Evolutionary conservation across 53 echinoderm and acorn worm species (phyloP).

Genomic region (Luidia sarsii): DNA sequence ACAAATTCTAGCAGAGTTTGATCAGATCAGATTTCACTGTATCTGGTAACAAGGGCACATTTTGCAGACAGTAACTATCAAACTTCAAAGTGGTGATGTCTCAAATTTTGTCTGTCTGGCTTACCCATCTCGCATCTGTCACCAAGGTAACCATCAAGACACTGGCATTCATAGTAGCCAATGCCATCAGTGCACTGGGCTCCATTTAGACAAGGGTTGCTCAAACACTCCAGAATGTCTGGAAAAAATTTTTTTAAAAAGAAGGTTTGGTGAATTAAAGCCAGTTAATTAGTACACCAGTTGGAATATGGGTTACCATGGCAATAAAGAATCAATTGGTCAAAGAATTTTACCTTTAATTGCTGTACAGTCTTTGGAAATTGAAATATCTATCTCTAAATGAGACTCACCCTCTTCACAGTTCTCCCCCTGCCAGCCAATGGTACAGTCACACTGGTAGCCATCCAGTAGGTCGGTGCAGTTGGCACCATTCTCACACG

Average conservation of each 20-base stretch:
- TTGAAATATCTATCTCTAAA: too few relatives aligned
- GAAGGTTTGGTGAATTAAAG: too few relatives aligned
- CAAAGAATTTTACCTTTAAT: too few relatives aligned
- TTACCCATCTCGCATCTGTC: not conserved
- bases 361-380: too few relatives aligned
- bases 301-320: too few relatives aligned
- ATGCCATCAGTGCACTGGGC: not conserved
- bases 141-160: not conserved
- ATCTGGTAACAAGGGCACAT: not conserved
- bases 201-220: not conserved
- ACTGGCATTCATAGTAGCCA: slow-evolving; percentile 10
- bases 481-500: slow-evolving; percentile 59
- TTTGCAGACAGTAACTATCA: too few relatives aligned
- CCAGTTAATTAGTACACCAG: too few relatives aligned
- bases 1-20: not conserved
- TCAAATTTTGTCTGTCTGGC: too few relatives aligned
- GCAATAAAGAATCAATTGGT: too few relatives aligned
- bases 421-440: slow-evolving; percentile 53
- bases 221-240: not conserved
- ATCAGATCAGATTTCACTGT: not conserved
- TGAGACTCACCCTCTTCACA: slow-evolving; percentile 53
- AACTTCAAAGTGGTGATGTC: too few relatives aligned
- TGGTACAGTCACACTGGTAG: slow-evolving; percentile 64
- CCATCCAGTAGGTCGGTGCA: slow-evolving; percentile 38
- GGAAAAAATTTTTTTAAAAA: too few relatives aligned